Evolutionary conservation across 2,797 vertebrate genomes (phyloP).

Genomic region (Molothrus aeneus): DNA sequence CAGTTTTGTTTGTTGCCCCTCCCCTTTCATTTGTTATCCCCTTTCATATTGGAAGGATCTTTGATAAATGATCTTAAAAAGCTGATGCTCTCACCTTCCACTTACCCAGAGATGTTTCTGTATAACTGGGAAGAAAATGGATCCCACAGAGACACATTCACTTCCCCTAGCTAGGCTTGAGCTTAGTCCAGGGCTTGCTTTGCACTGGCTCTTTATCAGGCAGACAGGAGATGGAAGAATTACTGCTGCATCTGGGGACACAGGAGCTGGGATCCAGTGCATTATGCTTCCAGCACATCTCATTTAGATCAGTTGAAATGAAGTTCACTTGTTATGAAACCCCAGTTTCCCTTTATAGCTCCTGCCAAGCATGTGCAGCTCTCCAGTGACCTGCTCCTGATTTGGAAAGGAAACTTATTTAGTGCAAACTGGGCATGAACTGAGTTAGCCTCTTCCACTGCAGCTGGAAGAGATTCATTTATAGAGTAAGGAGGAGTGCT

Average conservation of each 20-base stretch:
- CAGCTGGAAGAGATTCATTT: not conserved
- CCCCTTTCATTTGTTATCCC: not conserved
- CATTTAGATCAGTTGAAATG: not conserved
- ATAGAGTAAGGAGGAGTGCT: not conserved
- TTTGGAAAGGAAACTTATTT: slow-evolving; percentile 21
- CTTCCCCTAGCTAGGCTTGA: not conserved
- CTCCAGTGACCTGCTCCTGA: slow-evolving; percentile 25
- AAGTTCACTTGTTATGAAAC: not conserved
- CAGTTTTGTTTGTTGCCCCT: not conserved
- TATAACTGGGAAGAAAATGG: not conserved
- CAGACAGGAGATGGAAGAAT: not conserved
- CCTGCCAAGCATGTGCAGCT: not conserved
- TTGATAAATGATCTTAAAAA: not conserved
- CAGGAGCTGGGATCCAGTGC: not conserved
- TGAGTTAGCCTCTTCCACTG: not conserved
- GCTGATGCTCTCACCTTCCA: not conserved
- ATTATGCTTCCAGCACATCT: not conserved
- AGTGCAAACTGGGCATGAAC: not conserved
- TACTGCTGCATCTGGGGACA: not conserved
- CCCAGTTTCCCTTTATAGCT: slow-evolving; percentile 6
- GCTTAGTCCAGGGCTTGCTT: not conserved
- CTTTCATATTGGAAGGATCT: not conserved
- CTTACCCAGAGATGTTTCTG: not conserved
- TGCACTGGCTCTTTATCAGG: not conserved
- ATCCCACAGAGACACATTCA: not conserved